Base-by-base conservation (phyloP, 2,888 invertebrate species). In the Zaprionus bogoriensis region DNA sequence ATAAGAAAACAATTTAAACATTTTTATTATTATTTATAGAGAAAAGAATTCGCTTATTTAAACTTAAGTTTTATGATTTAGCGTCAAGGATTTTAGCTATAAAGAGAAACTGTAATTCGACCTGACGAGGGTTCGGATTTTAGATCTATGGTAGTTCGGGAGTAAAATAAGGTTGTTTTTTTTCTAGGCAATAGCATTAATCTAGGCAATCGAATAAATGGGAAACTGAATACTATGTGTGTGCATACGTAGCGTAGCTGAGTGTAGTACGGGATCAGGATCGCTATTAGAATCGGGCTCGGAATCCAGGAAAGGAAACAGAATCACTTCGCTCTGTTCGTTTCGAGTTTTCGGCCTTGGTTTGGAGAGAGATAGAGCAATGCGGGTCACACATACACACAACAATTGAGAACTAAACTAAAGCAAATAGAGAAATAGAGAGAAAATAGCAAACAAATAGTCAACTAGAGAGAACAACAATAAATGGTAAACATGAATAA, bases 91-190 rank as follows among this genome's bases (percentile, higher is more conserved):
- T 62, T 57, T 54, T 70, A 76, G 83, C 22, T 46, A 9, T 28
- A 50, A 25, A 12, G 10, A 20, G 20, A 44, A 32, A 52, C 27
- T 7, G 27, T 17, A 48, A 36, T 28, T 52, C 42, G 42, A 74
- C 57, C 32, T 36, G n/a, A n/a, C n/a, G 27, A 45, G 22, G 47
- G 42, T 25, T 48, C 39, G 10, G 50, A 42, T 32, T 32, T 32
- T n/a, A 9, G 32, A n/a, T n/a, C 10, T 6, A 2, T n/a, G 3
- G 41, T 17, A 7, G n/a, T 42, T 38, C 20, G 45, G 17, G 22
- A 72, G 61, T 84, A 77, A 75, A 55, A 52, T 84, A 84, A 80
- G 82, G 67, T 81, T 84, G 77, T 84, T 80, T 80, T 80, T 79
- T 74, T 79, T 72, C 52, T 61, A 74, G 74, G 52, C 22, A 39